Conservation (phyloP, 2,113 vertebrate genomes). For the Cichladusa arquata region DNA sequence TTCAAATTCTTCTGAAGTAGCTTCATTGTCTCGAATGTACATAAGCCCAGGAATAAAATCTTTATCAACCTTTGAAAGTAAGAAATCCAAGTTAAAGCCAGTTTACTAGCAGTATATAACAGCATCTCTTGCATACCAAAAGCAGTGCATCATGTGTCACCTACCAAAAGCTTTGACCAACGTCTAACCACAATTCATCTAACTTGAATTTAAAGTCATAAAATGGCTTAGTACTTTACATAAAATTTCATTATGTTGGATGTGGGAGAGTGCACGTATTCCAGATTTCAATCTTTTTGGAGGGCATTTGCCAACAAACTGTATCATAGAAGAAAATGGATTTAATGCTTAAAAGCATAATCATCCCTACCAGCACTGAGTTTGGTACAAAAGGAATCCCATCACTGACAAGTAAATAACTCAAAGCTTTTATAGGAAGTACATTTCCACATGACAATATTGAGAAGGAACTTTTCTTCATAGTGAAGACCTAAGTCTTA, state of each 20-base stretch:
- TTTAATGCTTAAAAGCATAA: not conserved
- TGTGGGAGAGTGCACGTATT: not conserved
- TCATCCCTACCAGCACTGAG: not conserved
- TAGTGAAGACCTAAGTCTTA: not conserved
- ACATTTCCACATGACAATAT: not conserved
- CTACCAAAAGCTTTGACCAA: not conserved
- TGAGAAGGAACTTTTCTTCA: not conserved
- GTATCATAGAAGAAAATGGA: not conserved
- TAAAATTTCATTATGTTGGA: not conserved
- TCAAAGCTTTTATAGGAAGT: not conserved
- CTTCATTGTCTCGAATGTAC: conserved; percentile 98
- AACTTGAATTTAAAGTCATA: not conserved
- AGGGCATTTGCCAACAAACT: not conserved
- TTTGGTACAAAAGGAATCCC: not conserved
- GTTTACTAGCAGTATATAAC: not conserved
- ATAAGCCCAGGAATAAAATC: conserved; percentile 98
- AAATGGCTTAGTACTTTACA: not conserved
- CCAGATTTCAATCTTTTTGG: not conserved
- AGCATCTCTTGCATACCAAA: not conserved
- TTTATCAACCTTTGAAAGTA: conserved; percentile 88
- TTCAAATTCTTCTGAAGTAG: conserved; percentile 94
- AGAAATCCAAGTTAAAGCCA: not conserved
- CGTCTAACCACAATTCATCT: not conserved
- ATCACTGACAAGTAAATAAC: not conserved
- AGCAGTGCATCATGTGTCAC: not conserved